Evolutionary conservation across 1,140 invertebrate species (phyloP).

Genomic region (Druon quercuslanigerum): DNA sequence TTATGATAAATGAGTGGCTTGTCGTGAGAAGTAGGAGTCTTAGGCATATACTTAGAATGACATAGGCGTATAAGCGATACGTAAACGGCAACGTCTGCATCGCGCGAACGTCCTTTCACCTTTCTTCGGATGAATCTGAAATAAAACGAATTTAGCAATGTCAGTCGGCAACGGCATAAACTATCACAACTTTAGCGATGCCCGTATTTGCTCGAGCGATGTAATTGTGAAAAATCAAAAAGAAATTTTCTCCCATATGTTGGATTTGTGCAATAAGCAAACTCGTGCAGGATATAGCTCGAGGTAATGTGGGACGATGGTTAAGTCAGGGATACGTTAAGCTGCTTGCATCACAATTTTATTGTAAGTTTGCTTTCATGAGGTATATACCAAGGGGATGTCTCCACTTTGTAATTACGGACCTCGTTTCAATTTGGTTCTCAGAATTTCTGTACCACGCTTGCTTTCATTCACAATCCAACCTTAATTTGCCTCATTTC

Average conservation of each 20-base stretch:
- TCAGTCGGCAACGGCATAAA: constrained; percentile 34
- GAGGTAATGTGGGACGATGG: constrained; percentile 65
- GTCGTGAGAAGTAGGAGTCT: constrained; percentile 43
- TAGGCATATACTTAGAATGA: constrained; percentile 4
- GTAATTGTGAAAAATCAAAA: constrained; percentile 30
- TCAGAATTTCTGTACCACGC: neutral
- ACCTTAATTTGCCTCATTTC: constrained; percentile 29
- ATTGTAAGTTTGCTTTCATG: constrained; percentile 71
- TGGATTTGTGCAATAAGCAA: constrained; percentile 66
- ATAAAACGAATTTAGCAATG: constrained; percentile 53
- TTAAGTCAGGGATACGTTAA: constrained; percentile 62
- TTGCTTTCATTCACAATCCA: constrained; percentile 30
- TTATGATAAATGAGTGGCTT: constrained; percentile 49
- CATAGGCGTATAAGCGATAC: constrained; percentile 8
- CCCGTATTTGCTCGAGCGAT: constrained; percentile 32
- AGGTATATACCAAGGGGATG: constrained; percentile 49
- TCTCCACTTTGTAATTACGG: constrained; percentile 28
- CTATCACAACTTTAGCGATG: constrained; percentile 2
- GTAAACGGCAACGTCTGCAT: constrained; percentile 13
- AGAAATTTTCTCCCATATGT: constrained; percentile 56
- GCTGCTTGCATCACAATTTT: constrained; percentile 68
- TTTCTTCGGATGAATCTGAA: constrained; percentile 41
- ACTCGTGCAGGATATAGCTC: constrained; percentile 65
- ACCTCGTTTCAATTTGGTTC: neutral
- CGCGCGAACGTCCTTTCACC: constrained; percentile 46